A percentile compares a stretch with the other conserved stretches of the same genome.
These are phyloP conservation scores for Gila robusta DNA, from an alignment of 2,797 vertebrate genomes.

Conservation along the genomic window DNA sequence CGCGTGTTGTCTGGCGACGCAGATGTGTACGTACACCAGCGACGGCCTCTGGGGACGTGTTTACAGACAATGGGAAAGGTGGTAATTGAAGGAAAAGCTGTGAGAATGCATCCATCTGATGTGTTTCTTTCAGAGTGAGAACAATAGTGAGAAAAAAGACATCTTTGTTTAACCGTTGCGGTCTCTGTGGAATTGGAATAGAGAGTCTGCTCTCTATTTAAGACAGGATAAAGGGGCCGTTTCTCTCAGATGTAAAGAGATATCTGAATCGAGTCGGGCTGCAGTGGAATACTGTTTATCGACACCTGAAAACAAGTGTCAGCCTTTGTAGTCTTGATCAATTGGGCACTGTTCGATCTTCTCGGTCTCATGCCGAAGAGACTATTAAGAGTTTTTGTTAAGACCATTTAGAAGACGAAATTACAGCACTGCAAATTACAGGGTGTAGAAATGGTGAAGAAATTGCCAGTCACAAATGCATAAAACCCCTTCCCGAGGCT, in stretches of 20 bases:
- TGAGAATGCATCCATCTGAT: slow-evolving; percentile 58
- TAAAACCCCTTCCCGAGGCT: neutral
- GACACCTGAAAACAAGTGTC: slow-evolving; percentile 39
- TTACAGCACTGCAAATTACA: slow-evolving; percentile 44
- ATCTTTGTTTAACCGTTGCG: slow-evolving; percentile 46
- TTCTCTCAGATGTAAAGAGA: slow-evolving; percentile 21
- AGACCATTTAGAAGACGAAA: slow-evolving; percentile 22
- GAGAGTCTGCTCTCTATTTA: slow-evolving; percentile 32
- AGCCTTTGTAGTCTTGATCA: slow-evolving; percentile 44
- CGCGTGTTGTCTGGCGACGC: slow-evolving; percentile 27
- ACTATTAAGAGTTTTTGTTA: slow-evolving; percentile 31
- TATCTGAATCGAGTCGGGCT: slow-evolving; percentile 13
- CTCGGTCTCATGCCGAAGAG: neutral
- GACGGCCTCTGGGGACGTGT: slow-evolving; percentile 61
- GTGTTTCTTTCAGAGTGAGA: slow-evolving; percentile 41
- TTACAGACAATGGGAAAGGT: slow-evolving; percentile 68
- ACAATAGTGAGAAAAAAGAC: slow-evolving; percentile 40
- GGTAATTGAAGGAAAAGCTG: slow-evolving; percentile 69
- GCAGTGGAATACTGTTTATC: slow-evolving; percentile 24
- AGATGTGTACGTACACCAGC: slow-evolving; percentile 55
- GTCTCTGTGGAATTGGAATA: slow-evolving; percentile 60
- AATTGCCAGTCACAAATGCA: slow-evolving; percentile 39
- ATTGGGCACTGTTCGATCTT: slow-evolving; percentile 13
- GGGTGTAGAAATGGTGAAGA: slow-evolving; percentile 27
- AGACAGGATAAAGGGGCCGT: slow-evolving; percentile 28